phyloP scores from a whole-genome alignment of 92 coral and sea anemone species.

The Ricordea florida region DNA sequence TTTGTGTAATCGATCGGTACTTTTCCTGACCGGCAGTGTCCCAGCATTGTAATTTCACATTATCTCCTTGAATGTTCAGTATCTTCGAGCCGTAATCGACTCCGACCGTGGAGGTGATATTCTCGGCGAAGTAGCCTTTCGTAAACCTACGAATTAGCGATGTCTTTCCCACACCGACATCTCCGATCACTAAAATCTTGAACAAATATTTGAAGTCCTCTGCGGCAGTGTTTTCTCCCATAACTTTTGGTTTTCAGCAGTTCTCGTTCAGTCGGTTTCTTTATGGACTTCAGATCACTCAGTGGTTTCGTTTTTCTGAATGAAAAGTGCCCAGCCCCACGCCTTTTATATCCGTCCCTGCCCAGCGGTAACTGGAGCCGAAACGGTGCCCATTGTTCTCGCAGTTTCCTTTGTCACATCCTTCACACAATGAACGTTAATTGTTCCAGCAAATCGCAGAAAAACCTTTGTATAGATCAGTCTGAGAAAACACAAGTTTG shows the following conservation, averaged over 20 bases:
- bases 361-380: conserved; percentile 16
- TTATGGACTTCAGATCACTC: conserved; percentile 7
- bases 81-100: conserved; percentile 88
- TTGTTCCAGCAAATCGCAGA: conserved; percentile 5
- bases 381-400: conserved; percentile 15
- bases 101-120: conserved; percentile 90
- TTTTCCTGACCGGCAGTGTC: conserved; percentile 99
- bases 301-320: neutral
- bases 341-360: conserved; percentile 23
- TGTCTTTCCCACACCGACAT: conserved; percentile 97
- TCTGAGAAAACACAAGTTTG: conserved; percentile 24
- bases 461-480: conserved; percentile 17
- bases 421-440: conserved; percentile 13
- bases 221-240: conserved; percentile 43
- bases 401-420: conserved; percentile 28
- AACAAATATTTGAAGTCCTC: conserved; percentile 85
- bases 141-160: conserved; percentile 94
- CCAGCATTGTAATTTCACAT: conserved; percentile 96
- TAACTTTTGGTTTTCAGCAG: neutral
- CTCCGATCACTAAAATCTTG: conserved; percentile 91
- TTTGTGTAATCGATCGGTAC: conserved; percentile 87
- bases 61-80: conserved; percentile 92
- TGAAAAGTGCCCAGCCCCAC: neutral
- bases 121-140: conserved; percentile 94
- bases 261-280: neutral